phyloP scores from a whole-genome alignment of 1,140 invertebrate genomes.

The Listronotus oregonensis region DNA sequence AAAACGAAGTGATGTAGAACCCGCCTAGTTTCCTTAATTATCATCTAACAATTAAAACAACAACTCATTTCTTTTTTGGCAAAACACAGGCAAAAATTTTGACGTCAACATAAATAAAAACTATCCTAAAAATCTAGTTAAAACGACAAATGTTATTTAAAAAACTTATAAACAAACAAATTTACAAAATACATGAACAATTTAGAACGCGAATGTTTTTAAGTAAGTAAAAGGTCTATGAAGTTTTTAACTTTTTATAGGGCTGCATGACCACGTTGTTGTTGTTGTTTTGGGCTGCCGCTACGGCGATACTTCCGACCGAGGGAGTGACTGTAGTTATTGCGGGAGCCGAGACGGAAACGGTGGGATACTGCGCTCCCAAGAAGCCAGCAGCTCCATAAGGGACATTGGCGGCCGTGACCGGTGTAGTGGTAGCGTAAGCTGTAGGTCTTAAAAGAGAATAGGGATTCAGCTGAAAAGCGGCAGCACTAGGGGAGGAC shows the following conservation, averaged over 20 bases:
- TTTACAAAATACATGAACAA: slow-evolving; percentile 41
- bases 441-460: slow-evolving; percentile 48
- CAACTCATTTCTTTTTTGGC: slow-evolving; percentile 13
- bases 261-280: slow-evolving; percentile 73
- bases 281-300: slow-evolving; percentile 56
- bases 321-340: slow-evolving; percentile 48
- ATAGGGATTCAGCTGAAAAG: slow-evolving; percentile 58
- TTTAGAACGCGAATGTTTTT: slow-evolving; percentile 14
- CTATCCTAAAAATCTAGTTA: background rate
- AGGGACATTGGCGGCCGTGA: slow-evolving; percentile 47
- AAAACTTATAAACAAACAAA: slow-evolving; percentile 9
- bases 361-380: slow-evolving; percentile 50
- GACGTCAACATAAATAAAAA: background rate
- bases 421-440: slow-evolving; percentile 56
- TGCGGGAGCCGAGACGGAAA: slow-evolving; percentile 48
- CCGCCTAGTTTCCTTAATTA: background rate
- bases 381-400: slow-evolving; percentile 56
- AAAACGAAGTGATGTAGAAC: no score
- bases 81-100: slow-evolving; percentile 25
- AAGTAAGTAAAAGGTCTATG: slow-evolving; percentile 60
- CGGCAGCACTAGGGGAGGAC: slow-evolving; percentile 59
- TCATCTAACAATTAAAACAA: slow-evolving; percentile 1
- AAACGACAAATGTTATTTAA: slow-evolving; percentile 9
- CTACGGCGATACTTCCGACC: slow-evolving; percentile 47
- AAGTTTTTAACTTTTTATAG: slow-evolving; percentile 87